A percentile compares a stretch with the other conserved stretches of the same genome.
Conservation (phyloP, 2,113 vertebrate species). For the Lutjanus erythropterus region DNA sequence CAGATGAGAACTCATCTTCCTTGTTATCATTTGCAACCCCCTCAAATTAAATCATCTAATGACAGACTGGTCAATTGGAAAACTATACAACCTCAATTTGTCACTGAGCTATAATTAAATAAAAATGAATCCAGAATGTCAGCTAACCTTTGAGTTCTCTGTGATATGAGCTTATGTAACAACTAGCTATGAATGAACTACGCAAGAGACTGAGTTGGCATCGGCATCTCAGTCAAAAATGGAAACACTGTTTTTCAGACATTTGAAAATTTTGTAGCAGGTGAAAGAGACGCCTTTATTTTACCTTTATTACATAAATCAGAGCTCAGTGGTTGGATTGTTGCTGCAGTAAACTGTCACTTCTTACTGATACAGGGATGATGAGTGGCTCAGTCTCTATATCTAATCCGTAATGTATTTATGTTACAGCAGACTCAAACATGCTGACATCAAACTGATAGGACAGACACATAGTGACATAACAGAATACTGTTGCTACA, state of each 20-base stretch:
- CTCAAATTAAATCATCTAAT: constrained; percentile 23
- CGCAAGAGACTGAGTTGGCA: neutral
- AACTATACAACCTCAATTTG: constrained; percentile 12
- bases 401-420: constrained; percentile 60
- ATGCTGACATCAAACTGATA: constrained; percentile 26
- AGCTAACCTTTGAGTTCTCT: constrained; percentile 10
- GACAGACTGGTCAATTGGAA: constrained; percentile 6
- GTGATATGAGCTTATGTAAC: constrained; percentile 21
- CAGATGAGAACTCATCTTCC: neutral
- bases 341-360: constrained; percentile 15
- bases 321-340: neutral
- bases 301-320: constrained; percentile 6
- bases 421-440: constrained; percentile 34
- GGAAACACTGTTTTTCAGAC: neutral
- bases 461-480: constrained; percentile 7
- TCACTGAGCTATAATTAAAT: constrained; percentile 18
- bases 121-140: constrained; percentile 1
- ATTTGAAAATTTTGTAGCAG: neutral
- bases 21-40: neutral
- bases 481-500: neutral
- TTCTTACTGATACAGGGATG: constrained; percentile 22
- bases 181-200: neutral
- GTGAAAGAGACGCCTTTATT: neutral
- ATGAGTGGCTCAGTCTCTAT: constrained; percentile 17
- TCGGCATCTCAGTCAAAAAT: neutral